Evolutionary conservation across 1,140 invertebrate species (phyloP), one percentile per base, ranked within the genome.

Genomic region (Aradophagus sp.): DNA sequence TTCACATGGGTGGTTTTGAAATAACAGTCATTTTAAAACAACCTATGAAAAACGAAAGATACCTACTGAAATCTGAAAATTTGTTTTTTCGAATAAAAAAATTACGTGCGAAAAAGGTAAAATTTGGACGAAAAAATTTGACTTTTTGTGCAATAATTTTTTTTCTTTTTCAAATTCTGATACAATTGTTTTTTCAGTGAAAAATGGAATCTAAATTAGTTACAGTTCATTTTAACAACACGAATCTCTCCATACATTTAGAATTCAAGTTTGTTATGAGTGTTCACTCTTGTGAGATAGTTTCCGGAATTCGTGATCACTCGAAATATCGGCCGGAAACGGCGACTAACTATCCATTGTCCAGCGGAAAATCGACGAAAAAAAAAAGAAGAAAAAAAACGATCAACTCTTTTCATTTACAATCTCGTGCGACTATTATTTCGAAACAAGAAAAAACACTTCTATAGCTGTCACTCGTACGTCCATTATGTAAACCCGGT

Each of bases 331-430:
- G 48, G 8, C 48, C 48, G 48, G 48, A 53, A 39, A 41, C 16
- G 14, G 14, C 13, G 15, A 53, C 48, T 53, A 53, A 53, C 48
- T 53, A 53, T 53, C 19, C 48, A 53, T 53, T 53, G 36, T 53
- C 10, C 36, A 15, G 35, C 12, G 48, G 14, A 41, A 53, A 41
- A n/a, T n/a, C n/a, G n/a, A n/a, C n/a, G n/a, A n/a, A n/a, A n/a
- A n/a, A n/a, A n/a, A n/a, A n/a, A n/a, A n/a, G n/a, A 29, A 14
- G 31, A 10, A 55, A 55, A 55, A 42, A 42, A 42, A 15, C 29
- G 15, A 6, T 31, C 36, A 55, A 55, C 36, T 55, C 50, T 55
- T 55, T 42, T 55, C 36, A 55, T 55, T 55, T 55, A 55, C 23
- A 31, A 42, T 32, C 26, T 41, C 7, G 38, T 27, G 17, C 27